Evolutionary conservation across 2,888 invertebrate species (phyloP).

Genomic region (Archips xylosteana): DNA sequence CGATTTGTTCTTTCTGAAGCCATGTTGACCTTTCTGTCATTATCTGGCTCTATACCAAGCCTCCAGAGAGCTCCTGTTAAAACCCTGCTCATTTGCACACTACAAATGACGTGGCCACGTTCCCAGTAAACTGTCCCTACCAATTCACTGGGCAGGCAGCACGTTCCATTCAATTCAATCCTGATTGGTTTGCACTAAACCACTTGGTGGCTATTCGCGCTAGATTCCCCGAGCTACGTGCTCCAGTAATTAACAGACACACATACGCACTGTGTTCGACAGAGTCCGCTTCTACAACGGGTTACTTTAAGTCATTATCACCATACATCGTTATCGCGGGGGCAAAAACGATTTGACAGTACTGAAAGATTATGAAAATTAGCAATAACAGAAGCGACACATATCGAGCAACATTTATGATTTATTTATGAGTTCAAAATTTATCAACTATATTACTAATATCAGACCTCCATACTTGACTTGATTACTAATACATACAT

Average conservation of each 20-base stretch:
- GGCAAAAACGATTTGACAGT: too few relatives aligned
- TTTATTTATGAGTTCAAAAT: too few relatives aligned
- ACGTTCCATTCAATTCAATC: constrained; percentile 33
- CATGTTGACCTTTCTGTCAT: too few relatives aligned
- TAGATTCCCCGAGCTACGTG: constrained; percentile 19
- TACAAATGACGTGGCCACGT: background rate
- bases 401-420: too few relatives aligned
- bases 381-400: too few relatives aligned
- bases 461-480: too few relatives aligned
- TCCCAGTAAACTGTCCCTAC: background rate
- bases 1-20: too few relatives aligned
- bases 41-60: background rate
- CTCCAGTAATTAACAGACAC: constrained; percentile 13
- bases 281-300: background rate
- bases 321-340: too few relatives aligned
- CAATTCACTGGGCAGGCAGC: constrained; percentile 28
- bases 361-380: too few relatives aligned
- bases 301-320: background rate
- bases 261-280: background rate
- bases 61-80: background rate
- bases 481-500: too few relatives aligned
- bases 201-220: constrained; percentile 35
- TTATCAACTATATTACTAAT: too few relatives aligned
- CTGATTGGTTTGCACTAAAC: constrained; percentile 40
- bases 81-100: background rate